A percentile compares a stretch with the other conserved stretches of the same genome.
Conservation (phyloP, 2,888 invertebrate species). For the Scaptomyza tumidula region DNA sequence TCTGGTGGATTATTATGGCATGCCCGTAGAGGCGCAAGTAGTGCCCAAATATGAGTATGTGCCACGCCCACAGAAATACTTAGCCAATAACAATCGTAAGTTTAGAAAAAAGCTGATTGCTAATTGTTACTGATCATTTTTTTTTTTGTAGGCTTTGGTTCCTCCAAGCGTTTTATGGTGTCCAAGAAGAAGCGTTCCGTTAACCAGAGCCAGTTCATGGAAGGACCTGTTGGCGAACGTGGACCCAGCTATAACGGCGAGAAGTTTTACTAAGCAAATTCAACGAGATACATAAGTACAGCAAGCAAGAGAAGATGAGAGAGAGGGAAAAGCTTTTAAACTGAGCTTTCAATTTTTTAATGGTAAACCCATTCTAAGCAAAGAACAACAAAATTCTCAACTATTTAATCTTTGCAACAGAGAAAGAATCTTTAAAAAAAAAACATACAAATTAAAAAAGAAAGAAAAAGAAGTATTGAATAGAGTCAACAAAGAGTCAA, state of each 20-base stretch:
- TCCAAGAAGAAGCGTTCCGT: slow-evolving; percentile 84
- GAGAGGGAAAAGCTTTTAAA: slow-evolving; percentile 38
- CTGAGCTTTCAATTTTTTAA: slow-evolving; percentile 48
- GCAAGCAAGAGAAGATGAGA: slow-evolving; percentile 6
- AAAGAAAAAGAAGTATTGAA: not conserved
- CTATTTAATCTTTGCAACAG: slow-evolving; percentile 39
- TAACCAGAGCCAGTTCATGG: slow-evolving; percentile 73
- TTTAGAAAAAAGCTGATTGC: slow-evolving; percentile 14
- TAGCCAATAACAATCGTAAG: slow-evolving; percentile 79
- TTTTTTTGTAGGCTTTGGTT: slow-evolving; percentile 66
- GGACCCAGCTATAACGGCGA: slow-evolving; percentile 77
- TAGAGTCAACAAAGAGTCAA: slow-evolving; percentile 50
- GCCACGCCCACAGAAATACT: slow-evolving; percentile 80
- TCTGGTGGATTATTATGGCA: slow-evolving; percentile 81
- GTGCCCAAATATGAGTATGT: slow-evolving; percentile 82
- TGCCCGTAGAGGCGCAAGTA: slow-evolving; percentile 81
- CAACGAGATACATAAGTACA: not conserved
- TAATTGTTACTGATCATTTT: not conserved
- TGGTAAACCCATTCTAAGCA: slow-evolving; percentile 35
- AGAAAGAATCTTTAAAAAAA: slow-evolving; percentile 7
- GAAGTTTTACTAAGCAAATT: slow-evolving; percentile 74
- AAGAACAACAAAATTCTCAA: slow-evolving; percentile 17
- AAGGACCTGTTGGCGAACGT: slow-evolving; percentile 77
- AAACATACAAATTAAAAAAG: slow-evolving; percentile 20
- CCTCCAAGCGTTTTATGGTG: slow-evolving; percentile 83